Evolutionary conservation across 2,888 invertebrate species (phyloP), one percentile per base, ranked within the genome.

Genomic region (Orchesella flavescens): DNA sequence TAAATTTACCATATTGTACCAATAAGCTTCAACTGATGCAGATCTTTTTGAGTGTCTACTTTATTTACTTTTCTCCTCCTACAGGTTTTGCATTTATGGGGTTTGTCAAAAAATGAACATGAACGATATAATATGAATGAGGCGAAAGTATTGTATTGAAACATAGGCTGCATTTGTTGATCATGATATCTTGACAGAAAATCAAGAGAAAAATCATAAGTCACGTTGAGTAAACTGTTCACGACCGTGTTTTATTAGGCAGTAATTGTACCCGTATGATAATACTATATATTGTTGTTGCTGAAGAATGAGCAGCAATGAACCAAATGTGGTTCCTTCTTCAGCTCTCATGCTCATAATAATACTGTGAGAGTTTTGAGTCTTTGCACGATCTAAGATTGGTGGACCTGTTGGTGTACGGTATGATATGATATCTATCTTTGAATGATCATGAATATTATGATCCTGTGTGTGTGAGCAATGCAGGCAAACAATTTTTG

Each of bases 201-300:
- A 69, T 46, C 77, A 57, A 17, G 23, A 61, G 71, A 63, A 71
- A n/a, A 78, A 61, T 59, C 34, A 44, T 69, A 34, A 78, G 78
- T 78, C 78, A 78, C 78, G 78, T 78, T 78, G 78, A 69, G 69
- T 19, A 71, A 78, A 78, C 57, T 61, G 63, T 63, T 69, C 78
- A 78, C 69, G 78, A 78, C 78, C 59, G 69, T 71, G 63, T 78
- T 78, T 71, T 78, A 71, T 71, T 78, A 63, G 69, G 69, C 34
- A 46, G 61, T 71, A 78, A 78, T 69, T 24, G 78, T 71, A 78
- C 69, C 78, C 69, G 78, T 71, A 77, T 78, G 69, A 53, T 23
- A n/a, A n/a, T n/a, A n/a, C n/a, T n/a, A n/a, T n/a, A n/a, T 61
- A 24, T 77, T 78, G 61, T n/a, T n/a, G n/a, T n/a, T n/a, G n/a